phyloP scores from a whole-genome alignment of 2,113 vertebrate genomes.

The Furnarius figulus region DNA sequence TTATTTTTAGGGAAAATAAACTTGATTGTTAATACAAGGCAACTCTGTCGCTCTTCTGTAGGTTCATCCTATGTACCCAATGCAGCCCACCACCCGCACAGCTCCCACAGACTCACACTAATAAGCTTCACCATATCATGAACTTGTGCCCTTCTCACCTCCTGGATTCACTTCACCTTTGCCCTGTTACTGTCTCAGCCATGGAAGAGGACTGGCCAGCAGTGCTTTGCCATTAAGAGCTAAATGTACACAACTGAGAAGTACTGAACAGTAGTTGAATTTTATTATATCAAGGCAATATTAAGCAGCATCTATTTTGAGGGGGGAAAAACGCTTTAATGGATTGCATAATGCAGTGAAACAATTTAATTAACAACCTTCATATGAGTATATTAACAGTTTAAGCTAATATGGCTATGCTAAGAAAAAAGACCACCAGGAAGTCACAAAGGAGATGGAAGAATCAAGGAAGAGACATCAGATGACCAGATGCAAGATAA shows the following conservation, averaged over 20 bases:
- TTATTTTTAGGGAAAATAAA: background rate
- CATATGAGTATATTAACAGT: background rate
- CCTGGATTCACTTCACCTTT: background rate
- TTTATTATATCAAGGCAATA: background rate
- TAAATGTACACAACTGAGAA: background rate
- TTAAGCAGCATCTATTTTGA: background rate
- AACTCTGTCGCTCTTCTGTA: background rate
- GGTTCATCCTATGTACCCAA: background rate
- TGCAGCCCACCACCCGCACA: background rate
- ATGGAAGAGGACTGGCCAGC: background rate
- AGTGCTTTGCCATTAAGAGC: background rate
- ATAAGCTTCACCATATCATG: background rate
- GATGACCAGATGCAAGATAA: background rate
- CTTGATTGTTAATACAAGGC: background rate
- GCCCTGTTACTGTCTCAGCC: background rate
- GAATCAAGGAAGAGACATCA: background rate
- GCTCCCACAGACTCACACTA: background rate
- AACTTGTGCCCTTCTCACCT: background rate
- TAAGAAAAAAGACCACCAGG: background rate
- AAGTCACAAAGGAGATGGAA: background rate
- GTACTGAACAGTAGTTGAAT: background rate
- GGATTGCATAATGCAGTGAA: background rate
- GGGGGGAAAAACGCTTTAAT: fast-evolving
- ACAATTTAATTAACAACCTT: background rate
- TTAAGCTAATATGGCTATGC: background rate